phyloP scores from a whole-genome alignment of 2,113 vertebrate genomes.

The Tupaia tana region DNA sequence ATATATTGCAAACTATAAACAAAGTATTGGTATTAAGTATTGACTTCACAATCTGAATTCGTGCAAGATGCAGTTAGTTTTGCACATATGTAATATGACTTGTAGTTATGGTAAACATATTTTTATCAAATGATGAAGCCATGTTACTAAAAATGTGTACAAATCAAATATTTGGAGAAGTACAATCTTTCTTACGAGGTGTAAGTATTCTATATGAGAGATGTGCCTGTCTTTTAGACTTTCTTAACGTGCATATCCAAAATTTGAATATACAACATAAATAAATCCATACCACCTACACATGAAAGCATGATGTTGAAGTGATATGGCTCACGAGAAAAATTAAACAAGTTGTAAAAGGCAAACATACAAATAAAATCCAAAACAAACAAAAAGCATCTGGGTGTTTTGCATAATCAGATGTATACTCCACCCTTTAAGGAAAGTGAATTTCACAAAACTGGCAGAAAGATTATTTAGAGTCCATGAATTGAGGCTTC shows the following conservation, averaged over 20 bases:
- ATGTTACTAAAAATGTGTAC: background rate
- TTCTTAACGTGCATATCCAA: slow-evolving; percentile 18
- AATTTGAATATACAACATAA: background rate
- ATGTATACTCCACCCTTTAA: background rate
- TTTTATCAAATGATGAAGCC: background rate
- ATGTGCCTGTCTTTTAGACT: background rate
- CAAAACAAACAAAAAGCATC: background rate
- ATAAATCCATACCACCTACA: background rate
- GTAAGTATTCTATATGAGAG: background rate
- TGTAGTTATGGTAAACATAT: background rate
- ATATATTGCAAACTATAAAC: background rate
- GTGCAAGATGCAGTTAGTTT: slow-evolving; percentile 17
- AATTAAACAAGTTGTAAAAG: slow-evolving; percentile 31
- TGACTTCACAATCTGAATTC: slow-evolving; percentile 13
- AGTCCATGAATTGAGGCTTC: background rate
- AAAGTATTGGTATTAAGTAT: background rate
- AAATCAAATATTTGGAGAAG: slow-evolving; percentile 18
- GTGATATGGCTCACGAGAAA: background rate
- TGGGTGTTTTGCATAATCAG: slow-evolving; percentile 14
- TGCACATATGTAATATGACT: background rate
- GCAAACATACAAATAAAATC: slow-evolving; percentile 5
- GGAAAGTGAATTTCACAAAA: slow-evolving; percentile 1
- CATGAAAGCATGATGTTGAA: background rate
- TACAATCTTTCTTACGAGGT: background rate
- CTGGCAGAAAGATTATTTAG: background rate